These are phyloP conservation scores for Drosophila nigromelanica DNA, from an alignment of 1,140 invertebrate species.

Conservation along the genomic window DNA sequence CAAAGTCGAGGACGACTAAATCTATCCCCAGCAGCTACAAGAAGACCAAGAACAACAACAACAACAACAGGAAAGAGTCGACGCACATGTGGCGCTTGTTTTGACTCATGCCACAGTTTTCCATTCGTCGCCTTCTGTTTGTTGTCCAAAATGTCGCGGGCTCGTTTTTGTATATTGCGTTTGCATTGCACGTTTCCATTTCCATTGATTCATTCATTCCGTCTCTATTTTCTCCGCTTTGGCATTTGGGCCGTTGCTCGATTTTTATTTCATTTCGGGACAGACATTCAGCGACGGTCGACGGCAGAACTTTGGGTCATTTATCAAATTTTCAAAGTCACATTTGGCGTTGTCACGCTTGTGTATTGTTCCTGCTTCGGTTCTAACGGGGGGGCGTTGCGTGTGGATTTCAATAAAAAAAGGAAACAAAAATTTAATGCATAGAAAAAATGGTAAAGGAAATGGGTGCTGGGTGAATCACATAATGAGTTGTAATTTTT, in stretches of 20 bases:
- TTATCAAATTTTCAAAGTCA: constrained; percentile 82
- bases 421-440: constrained; percentile 60
- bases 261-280: constrained; percentile 68
- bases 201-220: constrained; percentile 55
- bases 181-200: constrained; percentile 54
- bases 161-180: constrained; percentile 40
- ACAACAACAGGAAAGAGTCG: constrained; percentile 20
- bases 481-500: constrained; percentile 74
- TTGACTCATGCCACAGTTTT: constrained; percentile 21
- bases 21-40: too few species aligned
- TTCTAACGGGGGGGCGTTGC: constrained; percentile 28
- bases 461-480: constrained; percentile 32
- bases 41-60: too few species aligned
- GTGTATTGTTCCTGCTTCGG: constrained; percentile 42
- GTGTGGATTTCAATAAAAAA: constrained; percentile 68
- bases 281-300: constrained; percentile 50
- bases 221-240: constrained; percentile 54
- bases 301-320: constrained; percentile 66
- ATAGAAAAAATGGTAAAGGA: constrained; percentile 32
- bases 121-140: constrained; percentile 48
- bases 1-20: constrained; percentile 48
- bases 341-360: constrained; percentile 81
- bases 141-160: constrained; percentile 71
- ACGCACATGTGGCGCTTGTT: constrained; percentile 69
- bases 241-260: constrained; percentile 47